phyloP scores from a whole-genome alignment of 2,797 vertebrate genomes.

The Poeciliopsis gracilis region DNA sequence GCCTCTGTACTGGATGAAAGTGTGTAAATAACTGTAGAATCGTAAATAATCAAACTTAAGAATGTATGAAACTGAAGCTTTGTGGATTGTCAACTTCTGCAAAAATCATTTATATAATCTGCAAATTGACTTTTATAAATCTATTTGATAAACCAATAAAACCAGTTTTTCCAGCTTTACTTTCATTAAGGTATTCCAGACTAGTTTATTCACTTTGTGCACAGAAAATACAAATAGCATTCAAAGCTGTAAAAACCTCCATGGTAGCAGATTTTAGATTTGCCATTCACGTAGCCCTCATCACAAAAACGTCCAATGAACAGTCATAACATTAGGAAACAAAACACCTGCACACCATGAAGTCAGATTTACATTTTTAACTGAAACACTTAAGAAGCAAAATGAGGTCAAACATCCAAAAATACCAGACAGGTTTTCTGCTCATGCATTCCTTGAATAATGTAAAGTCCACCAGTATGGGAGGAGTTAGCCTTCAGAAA shows the following conservation, averaged over 20 bases:
- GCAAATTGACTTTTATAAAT: conserved; percentile 48
- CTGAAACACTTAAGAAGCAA: conserved; percentile 46
- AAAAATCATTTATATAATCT: conserved; percentile 59
- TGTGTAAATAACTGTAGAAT: conserved; percentile 66
- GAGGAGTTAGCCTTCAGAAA: conserved; percentile 34
- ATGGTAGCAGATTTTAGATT: conserved; percentile 63
- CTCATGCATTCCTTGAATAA: conserved; percentile 67
- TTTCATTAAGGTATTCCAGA: conserved; percentile 71
- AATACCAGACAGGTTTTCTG: conserved; percentile 45
- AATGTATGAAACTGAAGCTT: conserved; percentile 62
- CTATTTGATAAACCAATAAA: conserved; percentile 76
- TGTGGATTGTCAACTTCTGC: conserved; percentile 47
- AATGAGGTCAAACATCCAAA: conserved; percentile 50
- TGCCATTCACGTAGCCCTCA: conserved; percentile 37
- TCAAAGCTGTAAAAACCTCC: conserved; percentile 78
- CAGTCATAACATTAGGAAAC: conserved; percentile 54
- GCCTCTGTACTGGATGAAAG: conserved; percentile 37
- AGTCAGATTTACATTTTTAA: conserved; percentile 47
- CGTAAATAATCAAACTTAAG: conserved; percentile 61
- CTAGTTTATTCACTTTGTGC: conserved; percentile 82
- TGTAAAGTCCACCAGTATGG: conserved; percentile 47
- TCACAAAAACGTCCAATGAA: conserved; percentile 25
- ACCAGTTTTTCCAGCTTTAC: conserved; percentile 36
- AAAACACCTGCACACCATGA: conserved; percentile 62
- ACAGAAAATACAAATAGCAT: conserved; percentile 78